These are phyloP conservation scores for Leucania comma DNA, from an alignment of 2,888 invertebrate genomes.

Conservation along the genomic window DNA sequence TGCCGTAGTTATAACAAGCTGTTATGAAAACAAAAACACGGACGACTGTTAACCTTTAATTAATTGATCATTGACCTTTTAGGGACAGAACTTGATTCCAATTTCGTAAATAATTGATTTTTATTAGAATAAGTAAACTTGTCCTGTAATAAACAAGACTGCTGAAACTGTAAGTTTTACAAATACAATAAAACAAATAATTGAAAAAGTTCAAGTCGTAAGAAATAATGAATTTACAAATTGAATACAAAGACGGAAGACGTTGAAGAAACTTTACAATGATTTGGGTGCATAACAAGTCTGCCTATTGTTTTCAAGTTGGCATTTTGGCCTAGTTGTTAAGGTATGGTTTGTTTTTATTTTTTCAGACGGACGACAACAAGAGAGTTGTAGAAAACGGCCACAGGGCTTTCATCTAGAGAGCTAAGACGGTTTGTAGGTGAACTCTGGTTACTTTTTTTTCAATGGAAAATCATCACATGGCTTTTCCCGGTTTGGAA, in stretches of 20 bases:
- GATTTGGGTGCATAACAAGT: slow-evolving; percentile 23
- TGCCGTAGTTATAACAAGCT: neutral
- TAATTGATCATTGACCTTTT: neutral
- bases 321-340: slow-evolving; percentile 1
- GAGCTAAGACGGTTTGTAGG: neutral
- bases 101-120: neutral
- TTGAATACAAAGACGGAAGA: neutral
- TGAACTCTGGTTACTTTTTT: too few species aligned
- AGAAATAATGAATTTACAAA: slow-evolving; percentile 3
- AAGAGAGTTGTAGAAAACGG: neutral
- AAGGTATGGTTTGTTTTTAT: neutral
- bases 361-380: neutral
- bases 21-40: neutral
- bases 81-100: neutral
- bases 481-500: too few species aligned
- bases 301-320: slow-evolving; percentile 8
- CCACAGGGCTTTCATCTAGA: neutral
- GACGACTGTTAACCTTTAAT: neutral
- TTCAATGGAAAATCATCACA: too few species aligned
- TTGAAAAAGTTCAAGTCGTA: slow-evolving; percentile 5
- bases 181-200: neutral
- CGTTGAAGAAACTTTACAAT: neutral
- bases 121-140: too few species aligned
- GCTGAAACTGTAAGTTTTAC: too few species aligned
- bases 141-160: too few species aligned